Base-by-base conservation (phyloP, 2,113 vertebrate genomes). In the Sebastes schlegelii region DNA sequence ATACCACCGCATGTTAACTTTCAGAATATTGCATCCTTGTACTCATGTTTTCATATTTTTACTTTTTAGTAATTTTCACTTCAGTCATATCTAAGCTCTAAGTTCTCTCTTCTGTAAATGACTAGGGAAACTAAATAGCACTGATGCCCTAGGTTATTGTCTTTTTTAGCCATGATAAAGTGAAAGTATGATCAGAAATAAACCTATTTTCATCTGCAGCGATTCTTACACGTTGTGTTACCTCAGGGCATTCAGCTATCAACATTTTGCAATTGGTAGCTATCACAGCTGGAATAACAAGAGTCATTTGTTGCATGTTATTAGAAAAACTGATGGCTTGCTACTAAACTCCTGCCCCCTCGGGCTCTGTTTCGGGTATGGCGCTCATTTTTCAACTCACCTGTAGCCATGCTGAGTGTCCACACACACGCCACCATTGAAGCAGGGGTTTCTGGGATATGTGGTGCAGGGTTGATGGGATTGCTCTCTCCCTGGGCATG, bases 321-420 rank as follows among this genome's bases (percentile, higher is more conserved):
- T 16, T 11, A n/a, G 14, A 19, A 54, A 34, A 65, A 57, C 0
- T 12, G 5, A 43, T 51, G 23, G 3, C 17, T 26, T n/a, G 7
- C 48, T 6, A 12, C 4, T 10, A n/a, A 7, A 4, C 14, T n/a
- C 34, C 34, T 26, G 48, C 12, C 6, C n/a, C 43, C 4, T 42
- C 6, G 48, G 42, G 43, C 52, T 34, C 5, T 5, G 46, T 17
- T 57, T 43, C 17, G 14, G 2, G 17, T 4, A 7, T 6, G 8
- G 8, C 14, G 11, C 40, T 58, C 1, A 12, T 63, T 61, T 46
- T 14, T 46, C 73, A 34, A 62, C 96, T 93, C 74, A 98, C 97
- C 96, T 97, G 94, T 97, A 98, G 48, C 97, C 97, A 0, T 94
- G 96, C 72, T 93, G 90, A 2, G 95, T 96, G 91, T 97, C 96